These are phyloP conservation scores for Drosophila kurseongensis DNA, from an alignment of 1,140 invertebrate species.

Conservation along the genomic window DNA sequence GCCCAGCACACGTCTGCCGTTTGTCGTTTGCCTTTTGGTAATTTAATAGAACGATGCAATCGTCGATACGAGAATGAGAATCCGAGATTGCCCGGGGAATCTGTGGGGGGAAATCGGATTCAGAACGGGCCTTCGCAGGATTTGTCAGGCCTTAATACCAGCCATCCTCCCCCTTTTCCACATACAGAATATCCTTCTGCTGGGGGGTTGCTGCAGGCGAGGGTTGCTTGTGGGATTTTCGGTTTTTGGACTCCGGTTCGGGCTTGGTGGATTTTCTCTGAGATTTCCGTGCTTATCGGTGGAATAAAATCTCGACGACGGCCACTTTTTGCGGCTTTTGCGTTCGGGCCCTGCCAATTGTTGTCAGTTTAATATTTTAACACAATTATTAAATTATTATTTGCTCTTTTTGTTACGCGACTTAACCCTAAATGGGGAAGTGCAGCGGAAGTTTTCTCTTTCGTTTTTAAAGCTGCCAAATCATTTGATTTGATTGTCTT, in stretches of 20 bases:
- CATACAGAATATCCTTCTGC: conserved; percentile 1
- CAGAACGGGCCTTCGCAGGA: conserved; percentile 55
- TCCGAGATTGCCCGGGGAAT: conserved; percentile 51
- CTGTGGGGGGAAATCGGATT: conserved; percentile 30
- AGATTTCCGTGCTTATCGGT: conserved; percentile 61
- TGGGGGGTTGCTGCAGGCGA: conserved; percentile 55
- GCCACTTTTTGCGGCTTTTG: conserved; percentile 71
- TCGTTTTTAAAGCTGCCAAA: conserved; percentile 11
- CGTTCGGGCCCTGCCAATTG: conserved; percentile 59
- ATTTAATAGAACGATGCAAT: conserved; percentile 82
- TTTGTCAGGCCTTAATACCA: conserved; percentile 70
- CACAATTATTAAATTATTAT: conserved; percentile 73
- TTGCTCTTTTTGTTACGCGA: conserved; percentile 28
- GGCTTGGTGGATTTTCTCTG: conserved; percentile 16
- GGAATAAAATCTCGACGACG: conserved; percentile 52
- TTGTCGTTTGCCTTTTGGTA: conserved; percentile 76
- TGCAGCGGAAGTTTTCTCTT: conserved; percentile 20
- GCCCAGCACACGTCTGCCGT: conserved; percentile 27
- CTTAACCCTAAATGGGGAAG: conserved; percentile 16
- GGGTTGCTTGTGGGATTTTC: conserved; percentile 49
- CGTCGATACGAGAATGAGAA: conserved; percentile 69
- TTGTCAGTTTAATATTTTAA: conserved; percentile 74
- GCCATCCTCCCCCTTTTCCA: conserved; percentile 20
- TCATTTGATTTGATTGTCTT: conserved; percentile 18
- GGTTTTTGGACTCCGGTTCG: conserved; percentile 18